Conservation (phyloP, 2,113 vertebrate genomes). For the zebrafish (Danio rerio) region GRCz12tu NC_133195.1:30249501-30250000, state of each 20-base stretch:
- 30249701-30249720: conserved; percentile 43
- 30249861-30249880: conserved; percentile 23
- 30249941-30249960: conserved; percentile 2
- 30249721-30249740: conserved; percentile 46
- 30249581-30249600: not conserved
- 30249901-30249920: conserved; percentile 36
- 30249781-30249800: conserved; percentile 48
- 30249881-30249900: conserved; percentile 34
- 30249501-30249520: too few relatives aligned
- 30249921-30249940: conserved; percentile 12
- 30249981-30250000: not conserved
- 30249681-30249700: conserved; percentile 43
- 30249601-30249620: not conserved
- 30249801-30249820: conserved; percentile 42
- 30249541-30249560: too few relatives aligned
- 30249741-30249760: conserved; percentile 36
- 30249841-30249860: conserved; percentile 53
- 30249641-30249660: conserved; percentile 1
- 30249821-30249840: conserved; percentile 36
- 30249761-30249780: conserved; percentile 59
- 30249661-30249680: conserved; percentile 7
- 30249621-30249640: conserved; percentile 15
- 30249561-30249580: too few relatives aligned
- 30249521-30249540: too few relatives aligned
- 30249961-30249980: not conserved